These are phyloP conservation scores for Triops cancriformis DNA, from an alignment of 1,140 invertebrate genomes.

Conservation along the genomic window DNA sequence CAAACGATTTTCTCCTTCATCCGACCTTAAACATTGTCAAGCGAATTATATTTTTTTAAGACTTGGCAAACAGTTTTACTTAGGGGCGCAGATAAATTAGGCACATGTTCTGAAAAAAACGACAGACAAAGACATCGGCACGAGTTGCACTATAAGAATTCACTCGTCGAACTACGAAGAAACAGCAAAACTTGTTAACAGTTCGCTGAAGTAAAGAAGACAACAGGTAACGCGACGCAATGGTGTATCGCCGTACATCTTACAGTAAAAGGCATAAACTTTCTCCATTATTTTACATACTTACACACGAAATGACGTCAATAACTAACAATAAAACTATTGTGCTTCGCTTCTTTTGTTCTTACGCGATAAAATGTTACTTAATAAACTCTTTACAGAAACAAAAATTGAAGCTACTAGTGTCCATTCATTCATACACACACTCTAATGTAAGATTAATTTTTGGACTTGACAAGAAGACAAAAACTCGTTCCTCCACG, in stretches of 20 bases:
- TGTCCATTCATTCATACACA: not conserved
- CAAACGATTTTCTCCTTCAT: too few relatives aligned
- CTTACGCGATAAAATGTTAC: not conserved
- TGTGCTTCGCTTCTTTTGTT: not conserved
- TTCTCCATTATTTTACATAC: constrained; percentile 11
- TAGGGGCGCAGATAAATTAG: too few relatives aligned
- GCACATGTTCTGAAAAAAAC: too few relatives aligned
- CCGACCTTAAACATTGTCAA: too few relatives aligned
- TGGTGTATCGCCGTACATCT: not conserved
- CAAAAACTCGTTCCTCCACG: not conserved
- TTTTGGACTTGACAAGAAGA: constrained; percentile 3
- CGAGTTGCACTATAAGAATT: too few relatives aligned
- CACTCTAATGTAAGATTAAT: not conserved
- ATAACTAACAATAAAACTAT: constrained; percentile 7
- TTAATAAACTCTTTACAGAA: not conserved
- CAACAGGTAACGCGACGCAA: not conserved
- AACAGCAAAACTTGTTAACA: not conserved
- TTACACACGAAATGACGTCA: constrained; percentile 9
- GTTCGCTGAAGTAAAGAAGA: not conserved
- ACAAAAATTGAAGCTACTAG: not conserved
- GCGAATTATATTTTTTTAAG: too few relatives aligned
- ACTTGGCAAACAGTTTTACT: too few relatives aligned
- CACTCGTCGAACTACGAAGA: too few relatives aligned
- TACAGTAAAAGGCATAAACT: not conserved
- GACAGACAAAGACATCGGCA: too few relatives aligned